Evolutionary conservation across 1,140 invertebrate genomes (phyloP).

Genomic region (Drusus annulatus): DNA sequence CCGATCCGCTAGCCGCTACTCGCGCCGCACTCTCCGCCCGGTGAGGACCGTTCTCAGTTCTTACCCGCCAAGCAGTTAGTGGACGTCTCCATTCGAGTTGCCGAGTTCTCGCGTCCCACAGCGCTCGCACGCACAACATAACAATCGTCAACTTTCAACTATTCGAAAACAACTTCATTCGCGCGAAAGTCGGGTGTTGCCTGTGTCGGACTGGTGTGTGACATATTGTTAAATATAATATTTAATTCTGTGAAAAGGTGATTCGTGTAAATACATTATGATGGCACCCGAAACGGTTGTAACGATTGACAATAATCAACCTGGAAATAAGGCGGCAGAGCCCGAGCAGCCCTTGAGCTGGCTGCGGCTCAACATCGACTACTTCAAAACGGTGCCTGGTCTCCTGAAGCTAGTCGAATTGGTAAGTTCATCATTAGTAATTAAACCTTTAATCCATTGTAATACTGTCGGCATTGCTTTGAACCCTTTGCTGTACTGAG

Average conservation of each 20-base stretch:
- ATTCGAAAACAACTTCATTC: not conserved
- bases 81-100: not conserved
- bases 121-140: slow-evolving; percentile 14
- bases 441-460: not conserved
- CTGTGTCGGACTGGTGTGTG: slow-evolving; percentile 19
- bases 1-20: slow-evolving; percentile 25
- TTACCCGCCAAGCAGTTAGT: not conserved
- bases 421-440: slow-evolving; percentile 65
- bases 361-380: slow-evolving; percentile 75
- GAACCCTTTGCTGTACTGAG: not conserved
- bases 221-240: not conserved
- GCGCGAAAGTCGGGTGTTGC: not conserved
- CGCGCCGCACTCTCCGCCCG: slow-evolving; percentile 5
- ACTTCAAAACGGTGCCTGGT: slow-evolving; percentile 76
- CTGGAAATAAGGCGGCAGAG: slow-evolving; percentile 70
- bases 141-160: not conserved
- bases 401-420: slow-evolving; percentile 75
- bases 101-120: not conserved
- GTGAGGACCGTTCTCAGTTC: not conserved
- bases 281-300: slow-evolving; percentile 81
- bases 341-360: slow-evolving; percentile 70
- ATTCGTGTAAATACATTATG: slow-evolving; percentile 62
- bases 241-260: slow-evolving; percentile 31
- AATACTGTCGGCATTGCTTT: not conserved
- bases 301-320: slow-evolving; percentile 74